phyloP scores from a whole-genome alignment of 37 sponge, comb jelly and placozoan species.

The Halisarca cf. caerulea region DNA sequence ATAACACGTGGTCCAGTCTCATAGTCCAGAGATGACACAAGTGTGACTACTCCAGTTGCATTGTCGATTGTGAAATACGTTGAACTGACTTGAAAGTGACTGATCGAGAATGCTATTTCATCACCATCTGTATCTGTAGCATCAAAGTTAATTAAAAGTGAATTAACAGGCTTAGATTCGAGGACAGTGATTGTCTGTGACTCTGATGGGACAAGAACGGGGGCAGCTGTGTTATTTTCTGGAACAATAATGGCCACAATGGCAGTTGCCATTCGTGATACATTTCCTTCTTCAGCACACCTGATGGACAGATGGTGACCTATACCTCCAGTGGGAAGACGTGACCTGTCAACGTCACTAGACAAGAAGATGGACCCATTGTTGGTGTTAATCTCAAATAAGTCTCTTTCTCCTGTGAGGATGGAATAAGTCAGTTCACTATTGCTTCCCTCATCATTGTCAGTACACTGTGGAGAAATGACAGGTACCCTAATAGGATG shows the following conservation, averaged over 20 bases:
- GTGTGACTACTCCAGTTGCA: slow-evolving; percentile 44
- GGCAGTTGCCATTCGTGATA: neutral
- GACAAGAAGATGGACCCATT: slow-evolving; percentile 14
- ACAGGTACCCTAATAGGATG: neutral
- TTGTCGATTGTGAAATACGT: slow-evolving; percentile 14
- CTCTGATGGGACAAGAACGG: slow-evolving; percentile 8
- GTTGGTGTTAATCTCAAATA: neutral
- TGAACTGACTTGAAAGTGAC: neutral
- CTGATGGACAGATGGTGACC: neutral
- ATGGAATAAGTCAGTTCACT: slow-evolving; percentile 20
- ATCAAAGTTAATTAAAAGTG: slow-evolving; percentile 26
- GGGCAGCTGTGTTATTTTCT: slow-evolving; percentile 2
- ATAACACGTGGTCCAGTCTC: neutral
- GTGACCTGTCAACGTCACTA: neutral
- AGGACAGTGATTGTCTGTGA: neutral
- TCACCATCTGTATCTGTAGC: slow-evolving; percentile 58
- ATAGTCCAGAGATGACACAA: slow-evolving; percentile 26
- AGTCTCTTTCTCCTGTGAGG: neutral
- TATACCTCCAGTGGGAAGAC: neutral
- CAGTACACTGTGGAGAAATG: neutral
- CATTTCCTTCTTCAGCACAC: neutral
- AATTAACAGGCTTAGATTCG: neutral
- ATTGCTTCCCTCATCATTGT: neutral
- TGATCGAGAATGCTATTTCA: neutral
- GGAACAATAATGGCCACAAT: slow-evolving; percentile 18